phyloP scores from a whole-genome alignment of 2,113 vertebrate species.

The Spermophilus dauricus region DNA sequence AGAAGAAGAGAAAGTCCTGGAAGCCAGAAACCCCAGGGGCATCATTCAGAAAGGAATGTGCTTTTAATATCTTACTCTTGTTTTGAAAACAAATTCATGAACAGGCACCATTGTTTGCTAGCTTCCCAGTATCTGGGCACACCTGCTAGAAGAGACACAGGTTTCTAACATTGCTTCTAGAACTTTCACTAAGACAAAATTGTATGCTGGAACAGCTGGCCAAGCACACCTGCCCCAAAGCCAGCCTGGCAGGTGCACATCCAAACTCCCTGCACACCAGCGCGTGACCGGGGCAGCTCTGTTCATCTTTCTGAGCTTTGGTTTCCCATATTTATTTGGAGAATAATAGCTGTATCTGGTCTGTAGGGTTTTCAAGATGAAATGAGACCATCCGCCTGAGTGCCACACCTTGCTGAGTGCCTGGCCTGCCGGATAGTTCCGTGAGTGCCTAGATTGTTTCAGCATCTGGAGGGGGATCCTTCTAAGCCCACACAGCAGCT shows the following conservation, averaged over 20 bases:
- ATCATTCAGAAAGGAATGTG: background rate
- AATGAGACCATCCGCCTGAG: background rate
- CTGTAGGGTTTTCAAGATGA: background rate
- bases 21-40: background rate
- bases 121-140: too few relatives aligned
- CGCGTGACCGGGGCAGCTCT: background rate
- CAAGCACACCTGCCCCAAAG: fast-evolving
- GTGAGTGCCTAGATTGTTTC: fast-evolving
- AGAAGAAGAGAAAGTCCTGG: background rate
- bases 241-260: background rate
- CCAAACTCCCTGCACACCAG: background rate
- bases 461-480: background rate
- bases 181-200: background rate
- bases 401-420: background rate
- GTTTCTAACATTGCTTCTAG: background rate
- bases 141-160: background rate
- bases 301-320: background rate
- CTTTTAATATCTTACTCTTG: background rate
- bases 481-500: background rate
- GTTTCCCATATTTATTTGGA: background rate
- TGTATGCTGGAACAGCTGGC: background rate
- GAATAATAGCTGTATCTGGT: background rate
- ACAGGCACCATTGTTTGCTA: too few relatives aligned
- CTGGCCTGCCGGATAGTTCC: background rate
- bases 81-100: background rate